A percentile compares a stretch with the other conserved stretches of the same genome.
phyloP scores from a whole-genome alignment of 2,113 vertebrate species.

The Odobenus rosmarus region DNA sequence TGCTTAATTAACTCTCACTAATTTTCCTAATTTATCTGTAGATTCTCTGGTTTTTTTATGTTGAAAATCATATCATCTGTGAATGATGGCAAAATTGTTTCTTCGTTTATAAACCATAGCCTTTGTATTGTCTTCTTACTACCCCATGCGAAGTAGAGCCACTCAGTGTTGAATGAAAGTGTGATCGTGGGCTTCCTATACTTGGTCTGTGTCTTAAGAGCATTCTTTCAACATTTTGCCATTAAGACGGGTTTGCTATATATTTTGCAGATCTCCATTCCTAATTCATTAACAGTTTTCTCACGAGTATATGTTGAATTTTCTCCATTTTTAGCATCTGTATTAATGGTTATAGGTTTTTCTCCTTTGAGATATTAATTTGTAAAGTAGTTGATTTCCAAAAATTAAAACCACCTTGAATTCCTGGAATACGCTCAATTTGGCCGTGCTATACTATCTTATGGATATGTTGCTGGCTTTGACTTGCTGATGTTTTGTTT shows the following conservation, averaged over 20 bases:
- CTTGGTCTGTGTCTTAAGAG: neutral
- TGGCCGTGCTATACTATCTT: neutral
- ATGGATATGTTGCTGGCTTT: neutral
- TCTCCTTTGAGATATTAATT: constrained; percentile 29
- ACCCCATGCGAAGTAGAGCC: neutral
- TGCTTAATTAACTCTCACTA: constrained; percentile 18
- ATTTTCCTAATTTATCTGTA: constrained; percentile 27
- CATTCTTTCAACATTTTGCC: neutral
- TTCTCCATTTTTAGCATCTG: constrained; percentile 31
- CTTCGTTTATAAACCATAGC: neutral
- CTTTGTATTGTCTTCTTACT: neutral
- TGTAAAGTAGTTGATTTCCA: constrained; percentile 36
- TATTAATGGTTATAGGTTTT: constrained; percentile 34
- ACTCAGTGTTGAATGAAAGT: neutral
- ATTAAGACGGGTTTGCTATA: neutral
- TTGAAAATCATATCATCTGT: constrained; percentile 8
- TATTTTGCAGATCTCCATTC: neutral
- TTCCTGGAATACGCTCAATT: neutral
- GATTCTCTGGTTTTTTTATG: neutral
- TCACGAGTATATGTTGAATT: neutral
- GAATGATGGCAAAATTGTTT: neutral
- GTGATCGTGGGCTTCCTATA: neutral
- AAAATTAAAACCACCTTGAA: constrained; percentile 44
- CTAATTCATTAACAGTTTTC: neutral
- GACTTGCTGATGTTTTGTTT: constrained; percentile 34